Evolutionary conservation across 2,797 vertebrate species (phyloP).

Genomic region (Pyrocephalus nanus): DNA sequence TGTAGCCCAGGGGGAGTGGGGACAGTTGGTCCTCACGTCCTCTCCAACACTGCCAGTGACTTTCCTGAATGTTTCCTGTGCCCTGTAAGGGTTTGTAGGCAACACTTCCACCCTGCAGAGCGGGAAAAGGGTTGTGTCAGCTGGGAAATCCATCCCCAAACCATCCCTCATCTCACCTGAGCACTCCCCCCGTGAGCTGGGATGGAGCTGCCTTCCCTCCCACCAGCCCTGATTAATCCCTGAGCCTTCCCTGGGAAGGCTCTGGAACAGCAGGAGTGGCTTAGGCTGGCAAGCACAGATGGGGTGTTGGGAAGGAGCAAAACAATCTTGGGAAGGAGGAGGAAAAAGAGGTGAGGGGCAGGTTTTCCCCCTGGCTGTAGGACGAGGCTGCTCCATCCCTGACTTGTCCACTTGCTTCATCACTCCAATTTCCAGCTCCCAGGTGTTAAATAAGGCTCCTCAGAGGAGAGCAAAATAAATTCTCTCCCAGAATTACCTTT

Average conservation of each 20-base stretch:
- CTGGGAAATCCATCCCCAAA: not conserved
- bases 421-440: not conserved
- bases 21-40: not conserved
- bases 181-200: not conserved
- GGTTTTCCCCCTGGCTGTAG: not conserved
- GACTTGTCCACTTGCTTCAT: not conserved
- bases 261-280: not conserved
- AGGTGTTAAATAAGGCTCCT: slow-evolving; percentile 21
- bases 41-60: not conserved
- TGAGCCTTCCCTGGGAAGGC: not conserved
- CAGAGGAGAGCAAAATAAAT: slow-evolving; percentile 7
- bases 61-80: accelerated
- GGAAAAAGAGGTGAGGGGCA: not conserved
- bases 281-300: not conserved
- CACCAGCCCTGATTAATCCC: not conserved
- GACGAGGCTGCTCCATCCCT: not conserved
- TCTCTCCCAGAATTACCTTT: not conserved
- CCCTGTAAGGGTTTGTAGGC: not conserved
- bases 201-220: not conserved
- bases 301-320: not conserved
- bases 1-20: not conserved
- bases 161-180: not conserved
- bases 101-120: not conserved
- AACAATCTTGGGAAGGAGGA: not conserved
- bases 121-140: not conserved